A percentile compares a stretch with the other conserved stretches of the same genome.
Conservation (phyloP, 2,888 invertebrate genomes). For the Suillia variegata region DNA sequence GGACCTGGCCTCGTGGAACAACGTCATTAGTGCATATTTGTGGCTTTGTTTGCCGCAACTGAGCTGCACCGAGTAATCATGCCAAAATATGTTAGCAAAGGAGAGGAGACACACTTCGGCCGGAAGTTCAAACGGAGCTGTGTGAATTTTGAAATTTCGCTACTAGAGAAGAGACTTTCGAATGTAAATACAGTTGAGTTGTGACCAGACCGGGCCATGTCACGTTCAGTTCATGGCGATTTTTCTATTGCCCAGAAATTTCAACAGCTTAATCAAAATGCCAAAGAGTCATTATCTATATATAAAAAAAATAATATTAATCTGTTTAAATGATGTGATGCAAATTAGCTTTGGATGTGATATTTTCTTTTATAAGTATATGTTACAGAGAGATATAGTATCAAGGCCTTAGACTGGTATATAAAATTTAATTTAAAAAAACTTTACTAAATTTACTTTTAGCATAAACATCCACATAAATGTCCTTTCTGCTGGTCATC, state of each 20-base stretch:
- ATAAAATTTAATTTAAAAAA: too few relatives aligned
- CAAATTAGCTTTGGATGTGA: too few relatives aligned
- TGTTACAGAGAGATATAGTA: too few relatives aligned
- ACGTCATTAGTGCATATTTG: slow-evolving; percentile 58
- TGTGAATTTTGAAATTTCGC: not conserved
- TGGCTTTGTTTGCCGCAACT: slow-evolving; percentile 55
- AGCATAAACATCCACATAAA: too few relatives aligned
- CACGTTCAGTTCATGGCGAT: slow-evolving; percentile 37
- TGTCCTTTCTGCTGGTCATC: too few relatives aligned
- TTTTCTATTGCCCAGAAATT: slow-evolving; percentile 25
- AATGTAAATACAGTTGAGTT: too few relatives aligned
- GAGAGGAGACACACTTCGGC: not conserved
- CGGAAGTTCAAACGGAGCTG: not conserved
- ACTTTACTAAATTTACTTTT: too few relatives aligned
- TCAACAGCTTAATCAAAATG: slow-evolving; percentile 14
- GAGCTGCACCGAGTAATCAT: slow-evolving; percentile 51
- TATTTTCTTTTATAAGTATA: too few relatives aligned
- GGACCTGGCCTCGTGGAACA: slow-evolving; percentile 25
- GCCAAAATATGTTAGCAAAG: slow-evolving; percentile 49
- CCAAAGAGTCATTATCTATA: too few relatives aligned
- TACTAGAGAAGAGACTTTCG: slow-evolving; percentile 22
- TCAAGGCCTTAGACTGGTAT: too few relatives aligned
- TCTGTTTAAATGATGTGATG: too few relatives aligned
- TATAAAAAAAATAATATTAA: too few relatives aligned
- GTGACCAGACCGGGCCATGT: not conserved